phyloP scores from a whole-genome alignment of 2,113 vertebrate species.

The Lonchura striata region DNA sequence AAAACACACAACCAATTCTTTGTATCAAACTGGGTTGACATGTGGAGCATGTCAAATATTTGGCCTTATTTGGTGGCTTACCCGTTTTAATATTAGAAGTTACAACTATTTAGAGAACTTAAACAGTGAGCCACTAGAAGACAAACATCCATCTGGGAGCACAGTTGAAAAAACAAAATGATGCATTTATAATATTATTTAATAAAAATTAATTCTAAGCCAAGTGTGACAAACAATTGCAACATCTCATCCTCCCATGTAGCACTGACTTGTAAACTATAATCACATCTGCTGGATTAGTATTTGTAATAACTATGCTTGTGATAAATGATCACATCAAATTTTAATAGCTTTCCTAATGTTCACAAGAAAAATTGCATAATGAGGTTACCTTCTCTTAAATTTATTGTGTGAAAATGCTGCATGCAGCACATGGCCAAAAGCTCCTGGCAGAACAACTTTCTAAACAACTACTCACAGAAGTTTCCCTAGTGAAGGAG shows the following conservation, averaged over 20 bases:
- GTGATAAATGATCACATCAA: slow-evolving; percentile 5
- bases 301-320: background rate
- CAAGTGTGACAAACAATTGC: slow-evolving; percentile 33
- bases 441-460: background rate
- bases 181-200: slow-evolving; percentile 25
- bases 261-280: slow-evolving; percentile 5
- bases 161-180: background rate
- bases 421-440: background rate
- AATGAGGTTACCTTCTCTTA: background rate
- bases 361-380: background rate
- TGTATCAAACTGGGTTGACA: background rate
- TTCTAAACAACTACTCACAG: background rate
- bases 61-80: background rate
- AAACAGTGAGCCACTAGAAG: background rate
- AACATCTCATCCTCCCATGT: background rate
- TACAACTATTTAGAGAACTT: background rate
- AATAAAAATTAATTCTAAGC: slow-evolving; percentile 22
- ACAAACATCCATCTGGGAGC: background rate
- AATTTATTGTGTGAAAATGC: background rate
- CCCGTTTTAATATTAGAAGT: background rate
- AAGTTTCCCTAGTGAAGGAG: background rate
- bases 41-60: background rate
- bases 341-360: slow-evolving; percentile 30
- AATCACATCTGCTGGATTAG: slow-evolving; percentile 37
- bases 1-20: background rate